phyloP scores from a whole-genome alignment of 2,113 vertebrate species.

The Siniperca knerii region DNA sequence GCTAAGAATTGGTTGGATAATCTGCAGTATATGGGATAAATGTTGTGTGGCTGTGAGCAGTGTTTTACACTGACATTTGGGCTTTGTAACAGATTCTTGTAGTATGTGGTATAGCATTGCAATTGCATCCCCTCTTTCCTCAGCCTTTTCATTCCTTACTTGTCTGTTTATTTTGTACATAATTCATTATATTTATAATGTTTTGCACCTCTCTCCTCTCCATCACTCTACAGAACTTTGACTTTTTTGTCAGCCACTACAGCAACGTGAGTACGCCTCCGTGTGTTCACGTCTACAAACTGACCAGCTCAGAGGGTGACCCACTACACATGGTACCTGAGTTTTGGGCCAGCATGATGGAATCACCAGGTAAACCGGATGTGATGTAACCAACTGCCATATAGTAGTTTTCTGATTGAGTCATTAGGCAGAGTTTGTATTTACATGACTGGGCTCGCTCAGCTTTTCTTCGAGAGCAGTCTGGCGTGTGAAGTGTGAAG shows the following conservation, averaged over 20 bases:
- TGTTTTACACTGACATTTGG: not conserved
- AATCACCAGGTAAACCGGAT: conserved; percentile 87
- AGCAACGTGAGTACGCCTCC: conserved; percentile 95
- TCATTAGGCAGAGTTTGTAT: not conserved
- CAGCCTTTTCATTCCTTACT: not conserved
- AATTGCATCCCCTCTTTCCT: not conserved
- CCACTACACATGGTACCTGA: conserved; percentile 91
- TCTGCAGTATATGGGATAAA: not conserved
- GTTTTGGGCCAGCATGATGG: conserved; percentile 99
- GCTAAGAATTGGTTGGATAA: not conserved
- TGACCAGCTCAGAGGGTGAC: conserved; percentile 88
- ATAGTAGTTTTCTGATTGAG: not conserved
- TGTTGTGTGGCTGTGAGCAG: not conserved
- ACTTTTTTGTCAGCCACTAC: conserved; percentile 99
- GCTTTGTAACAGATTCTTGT: not conserved
- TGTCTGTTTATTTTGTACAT: not conserved
- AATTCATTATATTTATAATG: not conserved
- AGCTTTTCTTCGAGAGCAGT: not conserved
- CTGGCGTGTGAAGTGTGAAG: conserved; percentile 46
- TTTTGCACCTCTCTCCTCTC: not conserved
- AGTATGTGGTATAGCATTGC: not conserved
- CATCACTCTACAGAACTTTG: conserved; percentile 88
- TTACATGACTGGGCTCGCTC: not conserved
- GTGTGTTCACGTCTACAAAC: conserved; percentile 96
- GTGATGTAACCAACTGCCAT: not conserved